Base-by-base conservation (phyloP, 2,113 vertebrate genomes). In the Lagenorhynchus albirostris region DNA sequence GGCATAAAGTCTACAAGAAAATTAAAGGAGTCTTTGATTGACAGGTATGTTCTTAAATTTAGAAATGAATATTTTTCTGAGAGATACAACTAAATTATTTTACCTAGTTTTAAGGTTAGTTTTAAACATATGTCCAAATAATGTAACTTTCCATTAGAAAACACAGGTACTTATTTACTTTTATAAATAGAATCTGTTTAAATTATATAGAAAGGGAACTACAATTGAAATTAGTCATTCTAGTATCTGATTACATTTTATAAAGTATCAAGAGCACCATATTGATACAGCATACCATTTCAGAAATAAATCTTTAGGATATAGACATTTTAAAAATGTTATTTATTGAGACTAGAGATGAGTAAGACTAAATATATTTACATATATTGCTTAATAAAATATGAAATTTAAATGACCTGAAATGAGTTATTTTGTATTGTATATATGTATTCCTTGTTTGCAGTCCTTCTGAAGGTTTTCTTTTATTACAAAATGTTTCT, bases 1-100 rank as follows among this genome's bases (percentile, higher is more conserved):
- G 81, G 53, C 21, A 70, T 68, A 33, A 97, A 96, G 71, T 94
- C 81, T 86, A 21, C 97, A 80, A 95, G 83, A 97, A 98, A 97
- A 96, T 17, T 85, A 92, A 98, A 97, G 86, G 94, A 96, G 13
- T 95, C 98, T 47, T 71, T 96, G 76, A 62, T 53, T 94, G 91
- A 82, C 76, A 98, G 98, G 99, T 99, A 98, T 63, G 90, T 53
- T 81, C 41, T 87, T 89, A 96, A 70, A 89, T 83, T 73, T 67
- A 93, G 41, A 84, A 14, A 68, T 87, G 14, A 91, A 38, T 76
- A 55, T 94, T 87, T 93, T 96, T 79, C 67, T 96, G 79, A 90
- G 67, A 89, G 3, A 38, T 86, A 58, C 13, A 93, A 31, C 8
- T 47, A 5, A 96, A 63, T 92, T 73, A 25, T 76, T 58, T 41